These are phyloP conservation scores for Hydra vulgaris DNA, from an alignment of 30 jellyfish, hydroid and myxozoan genomes.

Conservation along the genomic window DNA sequence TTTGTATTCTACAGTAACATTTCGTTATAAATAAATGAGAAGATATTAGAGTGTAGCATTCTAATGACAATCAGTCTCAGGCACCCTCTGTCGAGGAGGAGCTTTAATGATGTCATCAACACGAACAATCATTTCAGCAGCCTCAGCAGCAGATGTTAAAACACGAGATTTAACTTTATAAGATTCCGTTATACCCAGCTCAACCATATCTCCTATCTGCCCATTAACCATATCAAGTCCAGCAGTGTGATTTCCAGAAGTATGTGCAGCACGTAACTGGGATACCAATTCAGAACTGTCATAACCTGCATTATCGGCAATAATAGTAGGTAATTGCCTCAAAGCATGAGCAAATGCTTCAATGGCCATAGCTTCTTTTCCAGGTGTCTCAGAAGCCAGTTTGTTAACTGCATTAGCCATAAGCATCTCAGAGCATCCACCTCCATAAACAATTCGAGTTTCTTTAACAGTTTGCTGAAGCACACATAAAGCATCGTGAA, in stretches of 20 bases:
- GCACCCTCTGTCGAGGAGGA: constrained; percentile 49
- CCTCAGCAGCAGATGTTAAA: constrained; percentile 85
- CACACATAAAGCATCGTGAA: constrained; percentile 94
- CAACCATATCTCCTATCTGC: constrained; percentile 68
- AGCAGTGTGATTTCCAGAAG: constrained; percentile 53
- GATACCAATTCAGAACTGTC: constrained; percentile 89
- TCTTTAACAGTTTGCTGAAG: constrained; percentile 82
- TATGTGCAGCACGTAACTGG: constrained; percentile 93
- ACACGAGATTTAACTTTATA: constrained; percentile 69
- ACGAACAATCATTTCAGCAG: constrained; percentile 93
- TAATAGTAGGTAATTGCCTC: constrained; percentile 88
- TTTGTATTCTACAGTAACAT: not conserved
- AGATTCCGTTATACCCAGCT: constrained; percentile 78
- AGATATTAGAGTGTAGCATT: not conserved
- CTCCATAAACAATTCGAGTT: constrained; percentile 83
- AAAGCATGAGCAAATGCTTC: constrained; percentile 81
- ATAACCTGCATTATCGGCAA: constrained; percentile 97
- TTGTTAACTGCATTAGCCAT: constrained; percentile 94
- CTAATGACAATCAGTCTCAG: not conserved
- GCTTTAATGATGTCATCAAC: constrained; percentile 96
- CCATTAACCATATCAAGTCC: constrained; percentile 91
- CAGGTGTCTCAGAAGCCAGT: constrained; percentile 83
- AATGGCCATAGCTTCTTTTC: constrained; percentile 94
- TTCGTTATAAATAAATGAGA: not conserved
- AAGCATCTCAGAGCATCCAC: constrained; percentile 93